Evolutionary conservation across 1,140 invertebrate species (phyloP).

Genomic region (Heterodera carotae): DNA sequence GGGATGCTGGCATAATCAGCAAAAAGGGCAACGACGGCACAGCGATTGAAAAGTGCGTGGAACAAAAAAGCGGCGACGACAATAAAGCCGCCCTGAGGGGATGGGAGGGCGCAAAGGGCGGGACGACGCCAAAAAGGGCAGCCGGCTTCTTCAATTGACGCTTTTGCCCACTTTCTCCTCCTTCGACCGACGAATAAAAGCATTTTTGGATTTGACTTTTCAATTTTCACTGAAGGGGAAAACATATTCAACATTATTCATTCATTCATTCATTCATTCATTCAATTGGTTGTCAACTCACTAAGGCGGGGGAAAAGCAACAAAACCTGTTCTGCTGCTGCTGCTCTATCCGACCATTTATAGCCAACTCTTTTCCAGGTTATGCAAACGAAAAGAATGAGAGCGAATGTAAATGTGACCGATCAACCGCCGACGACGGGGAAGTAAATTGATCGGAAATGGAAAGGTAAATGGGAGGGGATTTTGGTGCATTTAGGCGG

Average conservation of each 20-base stretch:
- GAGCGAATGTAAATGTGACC: no score
- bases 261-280: no score
- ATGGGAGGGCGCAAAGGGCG: background rate
- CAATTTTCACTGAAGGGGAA: background rate
- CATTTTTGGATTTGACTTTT: background rate
- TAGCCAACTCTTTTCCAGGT: background rate
- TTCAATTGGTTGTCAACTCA: no score
- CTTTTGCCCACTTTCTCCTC: background rate
- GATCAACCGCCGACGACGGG: background rate
- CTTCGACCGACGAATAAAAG: background rate
- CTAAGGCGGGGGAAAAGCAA: no score
- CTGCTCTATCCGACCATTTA: background rate
- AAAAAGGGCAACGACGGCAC: background rate
- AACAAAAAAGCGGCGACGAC: background rate
- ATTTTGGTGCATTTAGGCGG: no score
- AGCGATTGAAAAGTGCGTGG: background rate
- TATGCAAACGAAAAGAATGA: background rate
- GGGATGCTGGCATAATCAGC: constrained; percentile 16
- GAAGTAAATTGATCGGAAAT: background rate
- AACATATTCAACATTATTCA: no score
- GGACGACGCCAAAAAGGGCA: background rate
- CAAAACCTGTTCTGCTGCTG: background rate
- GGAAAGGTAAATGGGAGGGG: no score
- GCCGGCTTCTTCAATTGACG: background rate
- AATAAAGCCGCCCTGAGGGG: background rate